These are phyloP conservation scores for Andrena marginata DNA, from an alignment of 2,888 invertebrate genomes.

Conservation along the genomic window DNA sequence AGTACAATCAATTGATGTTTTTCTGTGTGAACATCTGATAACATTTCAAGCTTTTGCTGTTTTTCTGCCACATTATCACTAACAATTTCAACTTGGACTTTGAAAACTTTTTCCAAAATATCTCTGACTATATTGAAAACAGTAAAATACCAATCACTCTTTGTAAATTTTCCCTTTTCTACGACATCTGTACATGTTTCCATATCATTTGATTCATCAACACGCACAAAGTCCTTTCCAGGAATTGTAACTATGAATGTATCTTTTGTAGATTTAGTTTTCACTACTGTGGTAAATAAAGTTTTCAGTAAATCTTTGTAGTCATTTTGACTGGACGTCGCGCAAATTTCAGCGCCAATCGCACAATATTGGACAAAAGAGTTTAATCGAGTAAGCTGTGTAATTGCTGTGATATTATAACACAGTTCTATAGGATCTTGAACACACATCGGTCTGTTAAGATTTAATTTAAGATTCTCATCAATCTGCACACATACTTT, in stretches of 20 bases:
- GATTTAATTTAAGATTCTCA: conserved; percentile 46
- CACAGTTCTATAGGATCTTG: conserved; percentile 90
- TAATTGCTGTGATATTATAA: conserved; percentile 86
- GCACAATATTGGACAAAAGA: conserved; percentile 79
- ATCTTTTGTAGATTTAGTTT: conserved; percentile 28
- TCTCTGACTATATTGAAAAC: conserved; percentile 78
- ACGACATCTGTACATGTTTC: conserved; percentile 53
- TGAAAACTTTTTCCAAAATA: conserved; percentile 81
- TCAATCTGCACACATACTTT: conserved; percentile 79
- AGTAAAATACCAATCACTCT: conserved; percentile 77
- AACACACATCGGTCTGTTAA: conserved; percentile 85
- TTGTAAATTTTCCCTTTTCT: conserved; percentile 67
- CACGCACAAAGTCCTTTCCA: conserved; percentile 59
- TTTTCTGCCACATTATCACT: conserved; percentile 74
- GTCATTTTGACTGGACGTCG: conserved; percentile 54
- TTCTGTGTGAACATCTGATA: conserved; percentile 82
- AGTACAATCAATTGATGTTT: conserved; percentile 75
- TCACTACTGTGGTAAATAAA: conserved; percentile 63
- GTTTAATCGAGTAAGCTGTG: conserved; percentile 76
- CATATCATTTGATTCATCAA: conserved; percentile 67
- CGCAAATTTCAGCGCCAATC: conserved; percentile 75
- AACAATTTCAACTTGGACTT: conserved; percentile 74
- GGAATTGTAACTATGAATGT: conserved; percentile 65
- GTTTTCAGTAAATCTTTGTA: conserved; percentile 72
- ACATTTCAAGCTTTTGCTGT: conserved; percentile 79